Base-by-base conservation (phyloP, 2,113 vertebrate species). In the Pungitius pungitius region DNA sequence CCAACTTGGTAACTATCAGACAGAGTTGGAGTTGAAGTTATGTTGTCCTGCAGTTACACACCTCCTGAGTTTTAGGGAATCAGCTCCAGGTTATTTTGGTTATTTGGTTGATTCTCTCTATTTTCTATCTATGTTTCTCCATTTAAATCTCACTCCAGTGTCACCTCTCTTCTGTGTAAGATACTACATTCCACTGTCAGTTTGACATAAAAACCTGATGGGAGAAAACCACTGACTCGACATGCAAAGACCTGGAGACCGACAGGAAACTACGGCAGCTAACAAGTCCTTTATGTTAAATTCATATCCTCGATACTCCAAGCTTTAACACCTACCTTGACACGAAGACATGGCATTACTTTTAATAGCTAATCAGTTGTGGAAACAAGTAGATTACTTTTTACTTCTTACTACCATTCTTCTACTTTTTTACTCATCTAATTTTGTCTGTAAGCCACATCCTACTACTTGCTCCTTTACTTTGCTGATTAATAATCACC, bases 141-240 rank as follows among this genome's bases (percentile, higher is more conserved):
- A 0, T 26, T 37, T 74, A 5, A 20, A 26, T 57, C 66, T 47
- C 3, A 39, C 17, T 22, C 9, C 0, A 1, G 26, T 58, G 40
- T 64, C 51, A 54, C 2, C 51, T 33, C 52, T 52, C 35, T 39
- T 77, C n/a, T 63, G 66, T 60, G 58, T 26, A 18, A 33, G 37
- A 52, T 59, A 33, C 62, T 72, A 43, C 69, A 80, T 77, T 77
- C 61, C 33, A 14, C 43, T 80, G 77, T 75, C 56, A 69, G 55
- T 63, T 58, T 40, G 51, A 62, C 33, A 71, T 52, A 63, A 73
- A 58, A 74, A 69, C 39, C 18, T 6, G 55, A 62, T 18, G 1
- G 22, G 30, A 72, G 43, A 55, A 49, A 75, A 56, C 45, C 18
- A n/a, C 65, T 12, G 51, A 24, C 39, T 75, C 40, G 65, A 11